phyloP scores from a whole-genome alignment of 2,797 vertebrate genomes.

The Gymnocypris eckloni region DNA sequence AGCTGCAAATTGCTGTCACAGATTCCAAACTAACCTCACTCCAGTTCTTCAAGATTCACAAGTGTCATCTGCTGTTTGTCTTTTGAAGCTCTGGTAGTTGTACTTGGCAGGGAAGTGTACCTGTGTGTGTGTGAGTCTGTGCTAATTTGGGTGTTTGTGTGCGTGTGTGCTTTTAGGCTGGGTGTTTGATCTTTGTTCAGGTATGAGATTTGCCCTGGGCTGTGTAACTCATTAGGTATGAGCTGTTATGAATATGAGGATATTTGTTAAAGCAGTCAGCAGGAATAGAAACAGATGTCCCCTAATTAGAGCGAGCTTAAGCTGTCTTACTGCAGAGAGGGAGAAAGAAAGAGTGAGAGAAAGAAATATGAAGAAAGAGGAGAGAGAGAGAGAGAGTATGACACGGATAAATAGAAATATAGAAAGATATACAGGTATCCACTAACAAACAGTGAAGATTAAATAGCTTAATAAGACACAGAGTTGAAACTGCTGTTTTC shows the following conservation, averaged over 20 bases:
- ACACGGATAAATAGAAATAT: constrained; percentile 76
- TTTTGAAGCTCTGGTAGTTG: constrained; percentile 40
- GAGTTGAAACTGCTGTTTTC: neutral
- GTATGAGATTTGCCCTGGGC: constrained; percentile 79
- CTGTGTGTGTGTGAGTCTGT: constrained; percentile 43
- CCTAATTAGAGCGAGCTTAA: constrained; percentile 85
- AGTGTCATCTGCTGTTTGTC: constrained; percentile 52
- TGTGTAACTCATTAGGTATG: constrained; percentile 81
- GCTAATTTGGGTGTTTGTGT: constrained; percentile 47
- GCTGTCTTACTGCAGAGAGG: constrained; percentile 81
- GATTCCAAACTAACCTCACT: constrained; percentile 42
- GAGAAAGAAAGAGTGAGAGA: constrained; percentile 76
- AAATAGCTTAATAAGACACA: neutral
- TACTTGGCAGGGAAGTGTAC: constrained; percentile 43
- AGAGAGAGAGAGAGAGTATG: constrained; percentile 70
- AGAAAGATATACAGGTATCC: constrained; percentile 12
- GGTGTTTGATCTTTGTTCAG: constrained; percentile 78
- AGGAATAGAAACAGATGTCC: constrained; percentile 87
- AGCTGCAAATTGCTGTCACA: constrained; percentile 48
- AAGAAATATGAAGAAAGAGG: constrained; percentile 71
- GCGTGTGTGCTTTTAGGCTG: constrained; percentile 57
- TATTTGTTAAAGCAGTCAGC: constrained; percentile 85
- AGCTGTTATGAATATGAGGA: constrained; percentile 81
- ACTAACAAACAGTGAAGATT: constrained; percentile 11
- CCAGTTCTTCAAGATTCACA: constrained; percentile 47